phyloP scores from a whole-genome alignment of 2,113 vertebrate species.

The Myanophis thanlyinensis region DNA sequence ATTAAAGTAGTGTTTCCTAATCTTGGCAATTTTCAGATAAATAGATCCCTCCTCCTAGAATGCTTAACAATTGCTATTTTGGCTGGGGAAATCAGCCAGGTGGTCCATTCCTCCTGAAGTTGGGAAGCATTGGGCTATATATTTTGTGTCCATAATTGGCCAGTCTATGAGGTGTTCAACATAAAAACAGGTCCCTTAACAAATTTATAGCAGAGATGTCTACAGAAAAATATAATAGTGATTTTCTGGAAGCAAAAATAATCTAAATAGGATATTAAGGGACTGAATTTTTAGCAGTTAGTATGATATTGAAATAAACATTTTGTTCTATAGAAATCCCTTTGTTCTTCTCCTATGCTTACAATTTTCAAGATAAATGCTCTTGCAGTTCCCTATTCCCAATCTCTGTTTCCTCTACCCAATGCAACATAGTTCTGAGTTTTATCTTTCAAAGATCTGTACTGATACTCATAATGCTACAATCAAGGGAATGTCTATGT shows the following conservation, averaged over 20 bases:
- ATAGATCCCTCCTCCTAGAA: background rate
- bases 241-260: background rate
- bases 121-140: background rate
- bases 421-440: background rate
- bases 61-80: background rate
- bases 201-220: background rate
- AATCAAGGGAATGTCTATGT: background rate
- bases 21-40: background rate
- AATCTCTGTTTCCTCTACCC: background rate
- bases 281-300: background rate
- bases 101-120: background rate
- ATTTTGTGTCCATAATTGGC: background rate
- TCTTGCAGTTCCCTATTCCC: background rate
- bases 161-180: background rate
- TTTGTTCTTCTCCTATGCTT: background rate
- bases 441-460: background rate
- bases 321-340: background rate
- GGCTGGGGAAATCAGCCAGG: background rate
- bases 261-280: background rate
- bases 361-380: background rate
- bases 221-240: background rate
- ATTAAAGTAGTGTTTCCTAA: background rate
- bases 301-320: background rate
- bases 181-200: background rate
- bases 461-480: background rate